Conservation (phyloP, 1,140 invertebrate species). For the Heterodera carotae region DNA sequence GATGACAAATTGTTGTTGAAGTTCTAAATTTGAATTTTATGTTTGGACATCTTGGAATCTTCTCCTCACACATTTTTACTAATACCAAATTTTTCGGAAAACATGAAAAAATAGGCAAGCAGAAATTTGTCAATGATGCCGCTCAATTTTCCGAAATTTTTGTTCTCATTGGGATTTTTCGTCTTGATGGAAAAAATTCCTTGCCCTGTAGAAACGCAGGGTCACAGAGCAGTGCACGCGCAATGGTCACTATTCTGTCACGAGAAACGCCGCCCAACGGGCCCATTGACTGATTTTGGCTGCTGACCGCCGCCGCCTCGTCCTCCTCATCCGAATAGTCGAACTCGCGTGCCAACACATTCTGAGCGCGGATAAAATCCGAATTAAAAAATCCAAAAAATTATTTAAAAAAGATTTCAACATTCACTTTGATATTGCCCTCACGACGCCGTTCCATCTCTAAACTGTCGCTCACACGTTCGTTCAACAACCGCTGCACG, state of each 20-base stretch:
- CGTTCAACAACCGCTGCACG: slow-evolving; percentile 39
- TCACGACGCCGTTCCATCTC: slow-evolving; percentile 39
- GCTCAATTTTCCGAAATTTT: too few species aligned
- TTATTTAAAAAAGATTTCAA: background rate
- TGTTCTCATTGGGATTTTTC: too few species aligned
- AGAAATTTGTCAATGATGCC: too few species aligned
- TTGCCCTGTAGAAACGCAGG: slow-evolving; percentile 8
- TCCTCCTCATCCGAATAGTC: slow-evolving; percentile 58
- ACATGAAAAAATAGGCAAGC: background rate
- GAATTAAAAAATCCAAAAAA: background rate
- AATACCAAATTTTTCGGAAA: too few species aligned
- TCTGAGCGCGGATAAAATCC: slow-evolving; percentile 42
- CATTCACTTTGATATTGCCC: slow-evolving; percentile 42
- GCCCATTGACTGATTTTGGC: background rate
- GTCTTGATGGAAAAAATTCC: too few species aligned
- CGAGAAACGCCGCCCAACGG: slow-evolving; percentile 17
- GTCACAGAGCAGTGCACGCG: slow-evolving; percentile 12
- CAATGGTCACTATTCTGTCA: slow-evolving; percentile 9
- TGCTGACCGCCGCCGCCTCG: slow-evolving; percentile 27
- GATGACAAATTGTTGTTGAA: background rate
- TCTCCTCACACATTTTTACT: too few species aligned
- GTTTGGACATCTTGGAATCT: too few species aligned
- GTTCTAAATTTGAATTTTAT: slow-evolving; percentile 18
- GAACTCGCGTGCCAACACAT: slow-evolving; percentile 48
- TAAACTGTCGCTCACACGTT: slow-evolving; percentile 40